Conservation (phyloP, 1,140 invertebrate genomes). For the Rhizoglyphus robini region DNA sequence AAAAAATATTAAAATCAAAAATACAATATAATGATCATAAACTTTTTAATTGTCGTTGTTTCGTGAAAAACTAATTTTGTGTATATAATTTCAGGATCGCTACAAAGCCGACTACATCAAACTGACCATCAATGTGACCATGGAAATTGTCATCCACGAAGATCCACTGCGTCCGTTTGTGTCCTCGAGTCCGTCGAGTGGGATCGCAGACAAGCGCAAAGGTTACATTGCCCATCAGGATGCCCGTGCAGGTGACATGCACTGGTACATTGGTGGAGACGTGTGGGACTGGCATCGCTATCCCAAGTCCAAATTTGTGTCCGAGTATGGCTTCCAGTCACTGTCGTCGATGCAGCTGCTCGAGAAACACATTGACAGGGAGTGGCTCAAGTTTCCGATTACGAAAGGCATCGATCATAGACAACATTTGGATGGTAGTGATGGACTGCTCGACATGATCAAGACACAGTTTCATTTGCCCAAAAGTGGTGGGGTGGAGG, state of each 20-base stretch:
- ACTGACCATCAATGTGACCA: constrained; percentile 65
- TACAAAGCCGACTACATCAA: constrained; percentile 56
- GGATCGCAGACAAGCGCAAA: constrained; percentile 53
- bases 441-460: constrained; percentile 23
- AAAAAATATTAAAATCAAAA: too few relatives aligned
- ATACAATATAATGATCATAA: too few relatives aligned
- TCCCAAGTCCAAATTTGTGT: constrained; percentile 70
- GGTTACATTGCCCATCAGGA: constrained; percentile 46
- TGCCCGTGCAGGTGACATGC: constrained; percentile 54
- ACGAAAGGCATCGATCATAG: too few relatives aligned
- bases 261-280: too few relatives aligned
- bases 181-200: constrained; percentile 85
- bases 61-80: too few relatives aligned
- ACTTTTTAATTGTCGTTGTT: too few relatives aligned
- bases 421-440: constrained; percentile 62
- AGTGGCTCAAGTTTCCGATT: too few relatives aligned
- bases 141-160: constrained; percentile 45
- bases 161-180: constrained; percentile 54
- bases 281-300: constrained; percentile 66
- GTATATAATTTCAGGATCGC: too few relatives aligned
- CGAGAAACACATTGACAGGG: too few relatives aligned
- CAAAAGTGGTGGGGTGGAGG: constrained; percentile 22
- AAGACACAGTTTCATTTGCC: constrained; percentile 28
- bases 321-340: constrained; percentile 91
- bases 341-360: constrained; percentile 53